phyloP scores from a whole-genome alignment of 2,113 vertebrate genomes.

The Prunella fulvescens region DNA sequence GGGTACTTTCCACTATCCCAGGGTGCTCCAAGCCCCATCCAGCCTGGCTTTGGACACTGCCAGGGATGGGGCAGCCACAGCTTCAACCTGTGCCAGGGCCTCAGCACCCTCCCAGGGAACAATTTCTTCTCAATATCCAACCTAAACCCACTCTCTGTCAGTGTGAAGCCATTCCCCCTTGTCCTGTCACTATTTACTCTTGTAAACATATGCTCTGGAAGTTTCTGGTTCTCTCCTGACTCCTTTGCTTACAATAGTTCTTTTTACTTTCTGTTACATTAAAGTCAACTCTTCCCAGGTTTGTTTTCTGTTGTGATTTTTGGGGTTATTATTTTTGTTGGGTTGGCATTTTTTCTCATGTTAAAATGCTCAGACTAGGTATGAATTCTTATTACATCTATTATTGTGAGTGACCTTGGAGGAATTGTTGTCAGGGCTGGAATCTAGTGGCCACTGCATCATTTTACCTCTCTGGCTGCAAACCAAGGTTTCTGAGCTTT shows the following conservation, averaged over 20 bases:
- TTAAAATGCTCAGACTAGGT: background rate
- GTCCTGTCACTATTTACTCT: background rate
- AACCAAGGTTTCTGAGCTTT: background rate
- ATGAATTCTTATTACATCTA: background rate
- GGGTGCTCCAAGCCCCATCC: rapidly evolving
- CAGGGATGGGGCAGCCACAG: background rate
- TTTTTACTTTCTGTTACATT: background rate
- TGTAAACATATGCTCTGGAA: background rate
- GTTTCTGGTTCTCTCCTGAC: background rate
- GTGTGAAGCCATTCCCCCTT: background rate
- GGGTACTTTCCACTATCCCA: background rate
- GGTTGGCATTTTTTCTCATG: background rate
- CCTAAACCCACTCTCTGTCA: rapidly evolving
- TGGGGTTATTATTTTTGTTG: background rate
- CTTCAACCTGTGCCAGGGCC: background rate
- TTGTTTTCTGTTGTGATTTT: background rate
- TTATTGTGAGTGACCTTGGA: background rate
- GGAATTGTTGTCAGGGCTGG: background rate
- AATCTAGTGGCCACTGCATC: background rate
- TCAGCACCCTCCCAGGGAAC: rapidly evolving
- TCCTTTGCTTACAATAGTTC: background rate
- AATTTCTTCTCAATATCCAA: background rate
- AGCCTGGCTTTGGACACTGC: background rate
- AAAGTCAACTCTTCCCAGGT: background rate
- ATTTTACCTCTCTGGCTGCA: background rate